A percentile compares a stretch with the other conserved stretches of the same genome.
Evolutionary conservation across 2,888 invertebrate species (phyloP).

Genomic region (Trichopria drosophilae): DNA sequence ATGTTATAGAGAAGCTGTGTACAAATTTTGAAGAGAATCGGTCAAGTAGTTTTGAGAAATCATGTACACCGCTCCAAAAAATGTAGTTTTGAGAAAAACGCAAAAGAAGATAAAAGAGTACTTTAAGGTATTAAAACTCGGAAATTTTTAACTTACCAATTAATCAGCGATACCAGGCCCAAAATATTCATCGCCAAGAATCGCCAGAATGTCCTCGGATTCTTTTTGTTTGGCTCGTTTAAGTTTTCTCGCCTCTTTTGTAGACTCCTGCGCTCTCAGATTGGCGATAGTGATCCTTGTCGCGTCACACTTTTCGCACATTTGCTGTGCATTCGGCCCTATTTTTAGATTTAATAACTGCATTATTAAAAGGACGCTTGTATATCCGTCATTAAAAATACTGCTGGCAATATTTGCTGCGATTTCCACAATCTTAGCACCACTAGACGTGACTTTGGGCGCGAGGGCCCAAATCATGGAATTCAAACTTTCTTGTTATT

Average conservation of each 20-base stretch:
- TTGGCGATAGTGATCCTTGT: slow-evolving; percentile 3
- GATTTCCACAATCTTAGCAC: slow-evolving; percentile 21
- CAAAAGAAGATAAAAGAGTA: too few relatives aligned
- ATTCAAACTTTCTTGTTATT: too few relatives aligned
- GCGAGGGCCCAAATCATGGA: slow-evolving; percentile 24
- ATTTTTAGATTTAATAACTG: slow-evolving; percentile 10
- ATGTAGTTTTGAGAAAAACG: too few relatives aligned
- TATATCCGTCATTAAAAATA: slow-evolving; percentile 25
- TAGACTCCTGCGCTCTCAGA: neutral
- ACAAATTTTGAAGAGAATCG: too few relatives aligned
- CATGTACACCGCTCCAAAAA: too few relatives aligned
- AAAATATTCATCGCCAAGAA: neutral
- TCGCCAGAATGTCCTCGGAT: neutral
- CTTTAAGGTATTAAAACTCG: too few relatives aligned
- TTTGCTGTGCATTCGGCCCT: slow-evolving; percentile 9
- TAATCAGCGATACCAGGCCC: too few relatives aligned
- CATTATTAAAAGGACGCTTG: slow-evolving; percentile 16
- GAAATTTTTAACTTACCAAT: too few relatives aligned
- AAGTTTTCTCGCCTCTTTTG: slow-evolving; percentile 5
- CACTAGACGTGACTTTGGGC: slow-evolving; percentile 22
- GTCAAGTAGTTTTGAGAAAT: too few relatives aligned
- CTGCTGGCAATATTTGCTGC: slow-evolving; percentile 15
- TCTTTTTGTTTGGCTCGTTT: slow-evolving; percentile 1
- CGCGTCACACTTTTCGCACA: neutral
- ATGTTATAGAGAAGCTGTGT: too few relatives aligned